These are phyloP conservation scores for Sussaba pulchella DNA, from an alignment of 2,888 invertebrate species.

Conservation along the genomic window DNA sequence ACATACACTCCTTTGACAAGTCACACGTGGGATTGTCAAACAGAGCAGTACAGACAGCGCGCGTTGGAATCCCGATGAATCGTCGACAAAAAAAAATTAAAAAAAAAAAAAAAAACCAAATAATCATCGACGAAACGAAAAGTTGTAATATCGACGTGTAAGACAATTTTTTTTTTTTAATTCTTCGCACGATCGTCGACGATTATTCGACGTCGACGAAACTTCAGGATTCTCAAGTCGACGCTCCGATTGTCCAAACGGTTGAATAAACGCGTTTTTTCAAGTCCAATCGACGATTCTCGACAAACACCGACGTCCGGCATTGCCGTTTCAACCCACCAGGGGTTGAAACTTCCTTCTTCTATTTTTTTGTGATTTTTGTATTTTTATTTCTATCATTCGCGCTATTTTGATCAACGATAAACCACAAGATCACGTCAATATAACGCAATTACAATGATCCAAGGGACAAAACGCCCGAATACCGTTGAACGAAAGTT, in stretches of 20 bases:
- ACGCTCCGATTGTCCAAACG: conserved; percentile 62
- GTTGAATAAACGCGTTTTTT: conserved; percentile 63
- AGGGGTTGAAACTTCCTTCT: no score
- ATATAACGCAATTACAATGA: conserved; percentile 45
- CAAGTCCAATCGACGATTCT: conserved; percentile 70
- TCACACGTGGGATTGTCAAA: conserved; percentile 62
- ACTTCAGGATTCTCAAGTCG: conserved; percentile 16
- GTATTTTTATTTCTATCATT: conserved; percentile 8
- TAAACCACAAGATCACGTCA: conserved; percentile 46
- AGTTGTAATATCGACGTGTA: conserved; percentile 21
- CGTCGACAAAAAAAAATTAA: neutral
- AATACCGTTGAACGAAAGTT: conserved; percentile 15
- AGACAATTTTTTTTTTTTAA: conserved; percentile 5
- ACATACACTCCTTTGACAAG: conserved; percentile 71
- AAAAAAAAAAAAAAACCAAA: conserved; percentile 2
- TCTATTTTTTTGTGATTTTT: conserved; percentile 4
- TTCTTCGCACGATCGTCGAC: conserved; percentile 7
- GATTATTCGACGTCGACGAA: conserved; percentile 18
- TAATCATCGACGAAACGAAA: conserved; percentile 23
- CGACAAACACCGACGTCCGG: conserved; percentile 54
- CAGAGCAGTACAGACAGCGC: conserved; percentile 69
- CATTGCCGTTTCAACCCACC: conserved; percentile 69
- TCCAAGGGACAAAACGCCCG: conserved; percentile 3
- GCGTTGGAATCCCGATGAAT: conserved; percentile 37
- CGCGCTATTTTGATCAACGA: conserved; percentile 63